Base-by-base conservation (phyloP, 2,888 invertebrate genomes). In the Drosophila villosipedis region DNA sequence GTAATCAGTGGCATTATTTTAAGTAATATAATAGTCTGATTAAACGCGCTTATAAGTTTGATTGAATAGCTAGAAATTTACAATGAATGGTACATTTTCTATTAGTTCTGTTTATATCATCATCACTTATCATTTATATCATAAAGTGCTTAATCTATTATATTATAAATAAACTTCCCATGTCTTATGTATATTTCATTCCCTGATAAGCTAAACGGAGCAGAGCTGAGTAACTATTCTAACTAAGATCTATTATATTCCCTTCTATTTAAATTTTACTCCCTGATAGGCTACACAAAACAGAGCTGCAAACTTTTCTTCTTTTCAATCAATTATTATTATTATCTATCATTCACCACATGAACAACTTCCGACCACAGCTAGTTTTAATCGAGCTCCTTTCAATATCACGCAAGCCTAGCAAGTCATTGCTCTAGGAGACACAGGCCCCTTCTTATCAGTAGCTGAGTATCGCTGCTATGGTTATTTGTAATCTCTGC, bases 371-470 rank as follows among this genome's bases (percentile, higher is more conserved):
- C 58, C 58, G 22, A 19, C 14, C 53, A 22, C 9, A 30, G 52
- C 35, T 47, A 33, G 22, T 22, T 47, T 47, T 74, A 60, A 74
- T 73, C 66, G 19, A 28, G 19, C 49, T 49, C 39, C 60, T 28
- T 41, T 49, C 37, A 47, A 43, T 47, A 59, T 65, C 57, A 43
- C 16, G 25, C 31, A 31, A 31, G 31, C 31, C 31, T 31, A 31
- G 31, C 16, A 53, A 61, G 65, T 72, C 73, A 58, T 43, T 61
- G 65, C 65, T 58, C 73, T 75, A 35, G 35, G 22, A 35, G 43
- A 39, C 43, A 31, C 25, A 63, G 57, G 43, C 62, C 73, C 25
- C 25, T 9, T 9, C 25, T 47, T 62, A 73, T 78, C 68, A 57
- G 79, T 19, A 33, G 41, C 41, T 22, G 4, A 31, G 22, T 58